phyloP scores from a whole-genome alignment of 1,140 invertebrate species.

The fruit fly (Drosophila melanogaster) region DNA sequence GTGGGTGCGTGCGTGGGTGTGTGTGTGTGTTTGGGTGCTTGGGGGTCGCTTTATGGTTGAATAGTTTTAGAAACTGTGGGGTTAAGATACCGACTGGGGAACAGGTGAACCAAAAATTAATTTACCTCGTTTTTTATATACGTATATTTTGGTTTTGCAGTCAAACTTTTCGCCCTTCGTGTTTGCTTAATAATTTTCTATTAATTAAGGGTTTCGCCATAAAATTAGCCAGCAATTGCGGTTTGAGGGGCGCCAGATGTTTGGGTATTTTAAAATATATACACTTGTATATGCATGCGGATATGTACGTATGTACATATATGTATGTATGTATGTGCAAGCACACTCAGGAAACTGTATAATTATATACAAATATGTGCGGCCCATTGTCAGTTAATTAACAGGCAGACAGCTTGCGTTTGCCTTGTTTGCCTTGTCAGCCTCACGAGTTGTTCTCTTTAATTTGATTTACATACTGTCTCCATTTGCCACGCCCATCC shows the following conservation, averaged over 20 bases:
- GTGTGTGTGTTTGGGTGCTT: conserved; percentile 10
- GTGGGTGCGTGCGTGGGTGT: not conserved
- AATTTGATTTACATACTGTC: conserved; percentile 72
- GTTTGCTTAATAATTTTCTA: conserved; percentile 77
- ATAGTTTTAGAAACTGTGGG: conserved; percentile 68
- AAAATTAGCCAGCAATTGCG: conserved; percentile 80
- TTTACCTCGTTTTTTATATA: conserved; percentile 26
- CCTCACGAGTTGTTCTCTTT: conserved; percentile 50
- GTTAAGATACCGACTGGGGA: conserved; percentile 39
- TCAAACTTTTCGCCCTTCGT: conserved; percentile 13
- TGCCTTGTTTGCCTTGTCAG: conserved; percentile 50
- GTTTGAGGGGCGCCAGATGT: conserved; percentile 25
- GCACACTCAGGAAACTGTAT: not conserved
- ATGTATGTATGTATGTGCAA: not conserved
- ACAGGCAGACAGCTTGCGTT: conserved; percentile 55
- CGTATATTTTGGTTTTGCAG: conserved; percentile 48
- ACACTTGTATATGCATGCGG: not conserved
- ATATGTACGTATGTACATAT: not conserved
- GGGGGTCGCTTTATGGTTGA: conserved; percentile 74
- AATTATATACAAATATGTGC: conserved; percentile 7
- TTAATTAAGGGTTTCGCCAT: conserved; percentile 76
- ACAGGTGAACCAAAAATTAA: conserved; percentile 54
- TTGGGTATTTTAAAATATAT: conserved; percentile 20
- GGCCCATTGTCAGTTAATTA: conserved; percentile 76
- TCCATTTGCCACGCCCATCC: conserved; percentile 4